Base-by-base conservation (phyloP, 1,140 invertebrate species). In the Nephotettix cincticeps region DNA sequence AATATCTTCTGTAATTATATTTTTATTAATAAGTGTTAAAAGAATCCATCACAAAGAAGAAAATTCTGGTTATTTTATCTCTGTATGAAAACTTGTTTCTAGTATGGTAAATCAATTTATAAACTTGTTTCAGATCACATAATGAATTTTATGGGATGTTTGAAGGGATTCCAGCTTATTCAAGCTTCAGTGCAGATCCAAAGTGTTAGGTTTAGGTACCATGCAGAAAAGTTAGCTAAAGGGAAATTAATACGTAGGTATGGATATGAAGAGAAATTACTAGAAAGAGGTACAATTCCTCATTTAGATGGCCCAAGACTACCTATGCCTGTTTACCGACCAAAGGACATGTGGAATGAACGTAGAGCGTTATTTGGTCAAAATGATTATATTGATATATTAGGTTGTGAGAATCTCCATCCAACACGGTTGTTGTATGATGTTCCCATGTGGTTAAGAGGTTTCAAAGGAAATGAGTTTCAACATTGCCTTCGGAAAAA, bases 361-460 rank as follows among this genome's bases (percentile, higher is more conserved):
- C 90, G 89, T 74, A 86, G 86, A 78, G 94, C 94, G 11, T 77
- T 95, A 0, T 96, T 94, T 84, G 96, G 96, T 0, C 95, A 98
- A 79, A 98, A 98, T 84, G 96, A 98, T 83, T 98, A 97, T 77
- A 97, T 98, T 68, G 95, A 98, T 81, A 97, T 98, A 65, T 83
- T 98, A 29, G 95, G 95, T 1, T 88, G 90, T 79, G 90, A 91
- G 61, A 85, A 86, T 11, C 72, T 98, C 28, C 90, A 95, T 81
- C 95, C 95, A 0, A 89, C 90, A 0, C 89, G 86, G 77, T 87
- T 94, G n/a, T 77, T 95, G 1, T 95, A 96, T 74, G 88, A 90
- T 73, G 86, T 96, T 13, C 96, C 95, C 0, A 78, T 82, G 0
- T 98, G 95, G 95, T 83, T 98, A 17, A 86, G 90, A 77, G 95